Base-by-base conservation (phyloP, 2,797 vertebrate genomes). In the Leuciscus waleckii region DNA sequence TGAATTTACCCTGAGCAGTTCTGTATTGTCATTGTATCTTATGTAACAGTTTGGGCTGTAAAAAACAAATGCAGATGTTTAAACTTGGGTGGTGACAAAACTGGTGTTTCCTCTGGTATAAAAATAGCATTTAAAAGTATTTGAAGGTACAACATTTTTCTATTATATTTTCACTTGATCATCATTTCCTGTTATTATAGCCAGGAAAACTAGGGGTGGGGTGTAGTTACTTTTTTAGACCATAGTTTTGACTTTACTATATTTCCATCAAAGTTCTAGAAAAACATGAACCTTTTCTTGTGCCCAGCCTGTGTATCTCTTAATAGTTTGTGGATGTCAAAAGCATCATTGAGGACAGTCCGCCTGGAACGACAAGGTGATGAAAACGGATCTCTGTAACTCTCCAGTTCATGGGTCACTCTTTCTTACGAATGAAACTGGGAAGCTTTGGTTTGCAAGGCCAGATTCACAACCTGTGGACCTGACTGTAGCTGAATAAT, bases 111-210 rank as follows among this genome's bases (percentile, higher is more conserved):
- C 13, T 46, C 46, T 70, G 49, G 26, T 23, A 43, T 82, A 81
- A 54, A 69, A 74, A 82, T 81, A 17, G 58, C 82, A 43, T 74
- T 65, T 35, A 63, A 16, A 61, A 29, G 61, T 32, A 26, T 43
- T 71, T 61, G 51, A 82, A 86, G 84, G 78, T 80, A 70, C 29
- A 23, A 2, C 1, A 1, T 32, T 68, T 73, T 32, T 75, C 63
- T 65, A 17, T 65, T 49, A 70, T 65, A 37, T 58, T 58, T 58
- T 68, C 17, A 56, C 51, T 79, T 54, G n/a, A 68, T 75, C 37
- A 67, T 75, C 6, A 41, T 73, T 83, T 83, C 83, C 76, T 85
- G 67, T 87, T 32, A 68, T 89, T 83, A 81, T 61, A 21, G 46
- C n/a, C 70, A 73, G 77, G 76, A 87, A 85, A 87, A 56, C 46